Percentiles rank a stretch among this genome's conserved stretches.
phyloP scores from a whole-genome alignment of 2,797 vertebrate species.

The Sebastes diaconus region DNA sequence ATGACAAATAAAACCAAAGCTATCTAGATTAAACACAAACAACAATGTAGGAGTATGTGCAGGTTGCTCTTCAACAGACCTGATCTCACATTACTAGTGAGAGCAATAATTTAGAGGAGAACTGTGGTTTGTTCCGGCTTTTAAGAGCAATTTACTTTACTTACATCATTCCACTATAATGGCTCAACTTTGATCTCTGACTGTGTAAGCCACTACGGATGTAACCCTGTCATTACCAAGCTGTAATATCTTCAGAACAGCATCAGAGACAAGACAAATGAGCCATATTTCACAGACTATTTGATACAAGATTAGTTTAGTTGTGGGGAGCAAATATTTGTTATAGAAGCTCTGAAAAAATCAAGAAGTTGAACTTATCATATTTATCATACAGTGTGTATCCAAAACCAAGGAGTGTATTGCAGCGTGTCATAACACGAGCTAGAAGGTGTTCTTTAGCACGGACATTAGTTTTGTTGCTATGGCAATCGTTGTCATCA shows the following conservation, averaged over 20 bases:
- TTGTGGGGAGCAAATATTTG: constrained; percentile 33
- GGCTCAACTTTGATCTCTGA: constrained; percentile 14
- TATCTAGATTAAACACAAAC: not conserved
- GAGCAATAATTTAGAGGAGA: not conserved
- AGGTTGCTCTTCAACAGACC: not conserved
- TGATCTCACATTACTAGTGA: not conserved
- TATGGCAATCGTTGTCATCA: not conserved
- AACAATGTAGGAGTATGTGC: not conserved
- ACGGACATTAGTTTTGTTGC: constrained; percentile 16
- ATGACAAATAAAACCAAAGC: not conserved
- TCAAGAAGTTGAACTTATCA: not conserved
- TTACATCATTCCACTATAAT: constrained; percentile 20
- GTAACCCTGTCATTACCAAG: constrained; percentile 39
- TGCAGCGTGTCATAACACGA: not conserved
- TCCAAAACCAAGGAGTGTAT: not conserved
- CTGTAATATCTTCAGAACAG: constrained; percentile 1
- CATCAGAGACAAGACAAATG: constrained; percentile 19
- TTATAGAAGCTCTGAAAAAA: not conserved
- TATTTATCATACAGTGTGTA: not conserved
- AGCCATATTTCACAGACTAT: not conserved
- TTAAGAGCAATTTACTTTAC: constrained; percentile 8
- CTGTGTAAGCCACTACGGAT: constrained; percentile 14
- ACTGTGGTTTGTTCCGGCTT: constrained; percentile 5
- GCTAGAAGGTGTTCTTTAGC: not conserved
- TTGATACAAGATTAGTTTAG: constrained; percentile 9